Evolutionary conservation across 2,888 invertebrate genomes (phyloP), one percentile per base, ranked within the genome.

Genomic region (Ophion ventricosus): DNA sequence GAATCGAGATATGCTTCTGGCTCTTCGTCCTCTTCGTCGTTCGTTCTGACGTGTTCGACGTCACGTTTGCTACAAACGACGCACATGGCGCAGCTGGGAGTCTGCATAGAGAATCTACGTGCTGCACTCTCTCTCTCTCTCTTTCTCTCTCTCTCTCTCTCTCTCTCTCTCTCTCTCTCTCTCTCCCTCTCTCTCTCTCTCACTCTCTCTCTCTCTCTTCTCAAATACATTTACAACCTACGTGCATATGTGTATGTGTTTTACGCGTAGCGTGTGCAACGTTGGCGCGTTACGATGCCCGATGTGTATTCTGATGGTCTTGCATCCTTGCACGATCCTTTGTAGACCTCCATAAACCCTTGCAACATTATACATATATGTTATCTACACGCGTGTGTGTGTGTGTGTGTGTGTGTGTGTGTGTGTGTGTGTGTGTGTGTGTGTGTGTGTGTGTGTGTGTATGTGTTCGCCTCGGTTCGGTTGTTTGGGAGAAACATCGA

Each of bases 51-150:
- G 90, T 88, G 90, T 88, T 89, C 87, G 87, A 88, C 90, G 90
- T 93, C 93, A 93, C 93, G 92, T 93, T 92, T 92, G 90, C 88
- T 87, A 90, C 92, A 92, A 93, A 93, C 92, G 92, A 92, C 90
- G 92, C 92, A 91, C 92, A 91, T 89, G 91, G 90, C 92, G 88
- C 92, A 92, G 92, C 92, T 92, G 92, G 91, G 91, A 88, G 89
- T 90, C 90, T 87, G 90, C 90, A 89, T 90, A 88, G 91, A 90
- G 89, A 87, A 84, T 87, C 90, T 92, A 92, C 92, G 92, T 92
- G 92, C 91, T 87, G 86, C 82, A 20, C 64, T 49, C 56, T 75
- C 64, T 35, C 43, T 26, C 25, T 57, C 14, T 40, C 26, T 23
- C 7, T 35, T 8, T 35, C 35, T 5, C 35, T 35, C 35, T 25